Base-by-base conservation (phyloP, 2,888 invertebrate genomes). In the Ceraclea dissimilis region DNA sequence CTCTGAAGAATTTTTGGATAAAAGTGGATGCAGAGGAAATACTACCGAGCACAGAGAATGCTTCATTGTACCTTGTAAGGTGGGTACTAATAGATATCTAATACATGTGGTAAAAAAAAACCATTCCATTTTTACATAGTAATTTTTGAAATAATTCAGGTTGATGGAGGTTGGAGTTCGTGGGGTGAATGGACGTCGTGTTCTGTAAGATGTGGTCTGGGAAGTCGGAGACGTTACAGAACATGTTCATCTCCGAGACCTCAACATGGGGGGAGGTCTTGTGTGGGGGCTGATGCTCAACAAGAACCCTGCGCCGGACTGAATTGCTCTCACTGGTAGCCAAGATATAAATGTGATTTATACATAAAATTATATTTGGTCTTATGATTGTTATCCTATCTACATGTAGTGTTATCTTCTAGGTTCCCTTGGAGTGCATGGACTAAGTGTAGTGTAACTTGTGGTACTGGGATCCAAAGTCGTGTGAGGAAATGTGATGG, bases 391-490 rank as follows among this genome's bases (percentile, higher is more conserved):
- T n/a, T n/a, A n/a, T n/a, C n/a, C n/a, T n/a, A 34, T 34, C 5
- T 39, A 39, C 39, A 39, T 39, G 39, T 39, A 8, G 13, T 8
- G 19, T 65, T 5, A 13, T 16, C 16, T 31, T 54, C 64, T 0
- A 77, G 80, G 79, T 74, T 76, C 0, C 54, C 65, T 1, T 84
- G 83, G 84, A 74, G 78, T 2, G 63, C 64, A 0, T 84, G 83
- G 83, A 73, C 76, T 6, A 60, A 68, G 8, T 84, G 84, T 63
- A 79, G 79, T 43, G 67, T 70, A 1, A 65, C 75, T 1, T 82
- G 81, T 67, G 79, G 77, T 4, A 64, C 66, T 11, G 83, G 80
- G n/a, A 68, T 75, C 8, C 76, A 77, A 63, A 69, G 71, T 31
- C 70, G 83, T 33, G 69, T 68, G 0, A 67, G 83, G 0, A 68